These are phyloP conservation scores for Cyanistes caeruleus DNA, from an alignment of 2,113 vertebrate species.

Conservation along the genomic window DNA sequence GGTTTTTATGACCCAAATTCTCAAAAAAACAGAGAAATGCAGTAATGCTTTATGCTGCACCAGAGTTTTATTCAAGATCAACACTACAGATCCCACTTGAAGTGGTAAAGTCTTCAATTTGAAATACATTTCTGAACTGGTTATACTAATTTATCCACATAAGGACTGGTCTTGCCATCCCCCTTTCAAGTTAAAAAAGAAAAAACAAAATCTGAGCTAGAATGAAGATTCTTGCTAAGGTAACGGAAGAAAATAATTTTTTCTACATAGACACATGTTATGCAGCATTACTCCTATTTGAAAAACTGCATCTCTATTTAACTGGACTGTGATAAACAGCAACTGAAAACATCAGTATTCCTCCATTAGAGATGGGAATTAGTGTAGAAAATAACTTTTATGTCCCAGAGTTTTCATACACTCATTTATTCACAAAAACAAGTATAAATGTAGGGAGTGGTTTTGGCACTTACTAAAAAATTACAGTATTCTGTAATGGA, in stretches of 20 bases:
- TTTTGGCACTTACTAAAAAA: neutral
- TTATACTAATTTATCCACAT: neutral
- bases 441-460: neutral
- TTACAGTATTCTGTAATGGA: neutral
- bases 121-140: neutral
- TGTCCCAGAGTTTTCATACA: neutral
- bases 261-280: fast-evolving
- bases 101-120: neutral
- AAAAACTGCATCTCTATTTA: neutral
- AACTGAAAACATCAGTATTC: neutral
- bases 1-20: neutral
- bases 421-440: neutral
- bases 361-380: neutral
- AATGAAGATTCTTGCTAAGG: neutral
- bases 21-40: neutral
- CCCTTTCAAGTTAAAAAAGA: neutral
- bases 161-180: neutral
- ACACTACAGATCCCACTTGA: neutral
- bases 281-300: neutral
- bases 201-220: neutral
- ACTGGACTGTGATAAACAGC: neutral
- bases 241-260: neutral
- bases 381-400: neutral
- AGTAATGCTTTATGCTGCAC: neutral
- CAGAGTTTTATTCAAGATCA: neutral